Evolutionary conservation across 2,888 invertebrate species (phyloP), one percentile per base, ranked within the genome.

Genomic region (Lacanobia oleracea): DNA sequence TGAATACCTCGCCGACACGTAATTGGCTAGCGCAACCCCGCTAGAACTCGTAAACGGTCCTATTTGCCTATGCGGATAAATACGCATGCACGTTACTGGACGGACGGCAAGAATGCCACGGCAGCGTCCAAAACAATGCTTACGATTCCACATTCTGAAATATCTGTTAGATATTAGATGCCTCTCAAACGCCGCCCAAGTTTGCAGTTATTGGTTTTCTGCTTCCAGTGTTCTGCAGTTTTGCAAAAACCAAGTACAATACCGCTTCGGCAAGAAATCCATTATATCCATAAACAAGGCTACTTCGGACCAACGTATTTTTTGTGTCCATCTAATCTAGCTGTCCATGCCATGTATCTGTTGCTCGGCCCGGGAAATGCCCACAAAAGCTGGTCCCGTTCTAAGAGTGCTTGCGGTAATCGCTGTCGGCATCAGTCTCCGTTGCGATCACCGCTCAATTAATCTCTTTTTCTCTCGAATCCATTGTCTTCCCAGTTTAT

Each of bases 321-420:
- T 91, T 91, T 90, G 86, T 86, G 75, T 83, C 66, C 79, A 83
- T 83, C 84, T 88, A 87, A 85, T 83, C 84, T 89, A 89, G 87
- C 89, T 87, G 89, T 86, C 88, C 87, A 81, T 85, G 85, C 67
- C 86, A 86, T 88, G 90, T 88, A 88, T 86, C 86, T 86, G 85
- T 84, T 86, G 85, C 63, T 72, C 72, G 72, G 69, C n/a, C 77
- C 71, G 83, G 88, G 87, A 90, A 89, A 82, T 87, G 86, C 84
- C 87, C 89, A 92, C 91, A 92, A 92, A 92, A 88, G 88, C 86
- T 86, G 83, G 86, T 94, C 91, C 94, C 94, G 94, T 94, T 94
- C 88, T 89, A 89, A 90, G 87, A 89, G 89, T 88, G 87, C 88
- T 93, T 92, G 91, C 92, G 92, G 92, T 93, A 92, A 93, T 91